Evolutionary conservation across 2,888 invertebrate genomes (phyloP).

Genomic region (Polyploca ridens): DNA sequence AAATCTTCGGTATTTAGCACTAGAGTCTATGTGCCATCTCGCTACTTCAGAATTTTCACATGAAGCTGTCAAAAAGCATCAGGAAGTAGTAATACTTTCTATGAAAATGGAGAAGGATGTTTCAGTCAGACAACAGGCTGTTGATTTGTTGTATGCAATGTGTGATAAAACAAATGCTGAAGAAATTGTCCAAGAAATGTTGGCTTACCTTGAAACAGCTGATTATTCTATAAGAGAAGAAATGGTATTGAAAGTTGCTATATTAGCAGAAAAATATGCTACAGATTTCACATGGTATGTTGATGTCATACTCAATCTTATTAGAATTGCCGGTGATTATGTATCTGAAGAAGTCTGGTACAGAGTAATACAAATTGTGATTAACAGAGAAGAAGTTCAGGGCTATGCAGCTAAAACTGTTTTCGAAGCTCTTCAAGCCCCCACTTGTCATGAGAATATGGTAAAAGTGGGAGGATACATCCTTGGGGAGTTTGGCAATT

Average conservation of each 20-base stretch:
- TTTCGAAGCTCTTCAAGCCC: constrained; percentile 99
- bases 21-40: constrained; percentile 99
- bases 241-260: constrained; percentile 99
- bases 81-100: constrained; percentile 99
- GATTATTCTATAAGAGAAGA: constrained; percentile 99
- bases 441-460: constrained; percentile 99
- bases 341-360: constrained; percentile 99
- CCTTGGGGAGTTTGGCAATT: constrained; percentile 99
- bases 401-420: constrained; percentile 99
- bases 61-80: constrained; percentile 99
- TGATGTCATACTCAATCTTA: constrained; percentile 99
- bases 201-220: constrained; percentile 99
- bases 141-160: constrained; percentile 99
- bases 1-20: constrained; percentile 97
- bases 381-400: constrained; percentile 99
- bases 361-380: constrained; percentile 99
- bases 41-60: constrained; percentile 99
- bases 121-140: constrained; percentile 98
- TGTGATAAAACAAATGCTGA: constrained; percentile 99
- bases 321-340: constrained; percentile 99
- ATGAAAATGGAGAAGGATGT: constrained; percentile 99
- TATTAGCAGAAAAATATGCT: constrained; percentile 99
- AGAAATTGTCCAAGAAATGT: constrained; percentile 99
- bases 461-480: constrained; percentile 99
- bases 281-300: constrained; percentile 99